Evolutionary conservation across 2,113 vertebrate species (phyloP).

Genomic region (Gopherus evgoodei): DNA sequence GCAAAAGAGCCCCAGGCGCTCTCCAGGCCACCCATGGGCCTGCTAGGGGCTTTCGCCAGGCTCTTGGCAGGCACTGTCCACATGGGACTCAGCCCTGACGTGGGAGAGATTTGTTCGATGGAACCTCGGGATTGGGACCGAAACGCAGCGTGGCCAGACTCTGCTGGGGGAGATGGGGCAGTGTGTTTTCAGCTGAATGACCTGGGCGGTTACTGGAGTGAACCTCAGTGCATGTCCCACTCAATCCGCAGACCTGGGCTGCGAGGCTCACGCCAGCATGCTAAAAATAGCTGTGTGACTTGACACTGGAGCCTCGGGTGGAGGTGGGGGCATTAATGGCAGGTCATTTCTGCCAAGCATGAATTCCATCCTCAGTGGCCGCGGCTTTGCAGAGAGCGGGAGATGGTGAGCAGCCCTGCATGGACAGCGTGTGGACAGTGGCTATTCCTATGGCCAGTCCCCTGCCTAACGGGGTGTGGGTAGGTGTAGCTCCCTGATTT

Average conservation of each 20-base stretch:
- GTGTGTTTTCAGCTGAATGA: background rate
- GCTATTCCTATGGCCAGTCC: background rate
- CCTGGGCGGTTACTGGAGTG: too few relatives aligned
- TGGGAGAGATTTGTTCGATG: background rate
- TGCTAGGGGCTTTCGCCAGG: background rate
- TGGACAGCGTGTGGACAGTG: background rate
- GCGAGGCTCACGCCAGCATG: accelerated
- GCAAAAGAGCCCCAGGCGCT: background rate
- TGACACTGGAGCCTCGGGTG: too few relatives aligned
- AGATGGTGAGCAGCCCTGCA: too few relatives aligned
- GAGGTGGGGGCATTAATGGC: too few relatives aligned
- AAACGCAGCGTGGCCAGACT: too few relatives aligned
- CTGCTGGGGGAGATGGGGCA: background rate
- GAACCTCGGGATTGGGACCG: too few relatives aligned
- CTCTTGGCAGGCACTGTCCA: background rate
- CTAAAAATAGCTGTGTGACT: background rate
- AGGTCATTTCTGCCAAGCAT: background rate
- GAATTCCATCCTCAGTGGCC: background rate
- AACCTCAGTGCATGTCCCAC: too few relatives aligned
- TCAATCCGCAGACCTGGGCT: background rate
- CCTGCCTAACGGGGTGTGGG: too few relatives aligned
- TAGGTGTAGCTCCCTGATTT: too few relatives aligned
- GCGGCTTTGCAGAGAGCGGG: background rate
- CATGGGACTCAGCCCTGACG: too few relatives aligned
- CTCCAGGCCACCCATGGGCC: background rate